Base-by-base conservation (phyloP, 2,888 invertebrate species). In the Willowsia nigromaculata region DNA sequence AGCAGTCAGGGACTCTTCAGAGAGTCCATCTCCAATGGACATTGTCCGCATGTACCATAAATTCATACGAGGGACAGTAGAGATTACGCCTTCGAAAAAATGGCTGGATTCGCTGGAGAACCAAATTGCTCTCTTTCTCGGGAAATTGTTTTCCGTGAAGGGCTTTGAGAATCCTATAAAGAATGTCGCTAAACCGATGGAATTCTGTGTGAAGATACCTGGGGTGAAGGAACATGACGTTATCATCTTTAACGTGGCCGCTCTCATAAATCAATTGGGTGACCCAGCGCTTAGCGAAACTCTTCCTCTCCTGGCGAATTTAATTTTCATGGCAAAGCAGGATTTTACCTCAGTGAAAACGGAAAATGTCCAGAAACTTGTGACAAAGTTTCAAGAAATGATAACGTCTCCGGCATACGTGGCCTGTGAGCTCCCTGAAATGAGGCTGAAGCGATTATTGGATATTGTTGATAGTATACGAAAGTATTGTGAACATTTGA, bases 1-100 rank as follows among this genome's bases (percentile, higher is more conserved):
- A n/a, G n/a, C n/a, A n/a, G n/a, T n/a, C n/a, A n/a, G n/a, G n/a
- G n/a, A n/a, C n/a, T n/a, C n/a, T n/a, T n/a, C n/a, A n/a, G n/a
- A n/a, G n/a, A n/a, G n/a, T n/a, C n/a, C n/a, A n/a, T n/a, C n/a
- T n/a, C n/a, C n/a, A n/a, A n/a, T n/a, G n/a, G 85, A 81, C 50
- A 89, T 89, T 27, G 74, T 89, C 13, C 27, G 50, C n/a, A 74
- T 78, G 59, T 84, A 71, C 22, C 80, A 89, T 59, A 89, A 85
- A 30, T 71, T 80, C 30, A 56, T 71, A 22, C 33, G 80, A 22
- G 89, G 89, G 2, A 85, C 84, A 4, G 40, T 85, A 4, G 89
- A 89, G 40, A 68, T 71, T 0, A 9, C 22, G 1, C 59, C 65
- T 3, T 68, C 78, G 13, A 84, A 78, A 53, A 85, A 89, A 30